Evolutionary conservation across 2,113 vertebrate species (phyloP).

Genomic region (Catharus fuscescens): DNA sequence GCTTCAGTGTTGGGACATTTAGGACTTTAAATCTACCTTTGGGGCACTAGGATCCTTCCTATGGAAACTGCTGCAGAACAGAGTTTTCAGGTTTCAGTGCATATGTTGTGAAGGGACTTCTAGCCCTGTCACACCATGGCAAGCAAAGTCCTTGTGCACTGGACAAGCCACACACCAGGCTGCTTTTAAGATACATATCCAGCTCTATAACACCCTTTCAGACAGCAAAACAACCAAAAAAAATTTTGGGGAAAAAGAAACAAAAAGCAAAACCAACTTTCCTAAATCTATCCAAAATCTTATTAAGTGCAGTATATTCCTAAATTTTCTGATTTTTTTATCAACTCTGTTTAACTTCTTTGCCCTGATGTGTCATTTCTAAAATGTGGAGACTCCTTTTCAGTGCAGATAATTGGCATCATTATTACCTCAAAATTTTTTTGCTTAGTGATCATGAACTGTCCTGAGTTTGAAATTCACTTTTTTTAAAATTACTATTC

Average conservation of each 20-base stretch:
- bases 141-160: background rate
- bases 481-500: background rate
- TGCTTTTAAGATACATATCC: background rate
- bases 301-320: background rate
- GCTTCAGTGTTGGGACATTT: background rate
- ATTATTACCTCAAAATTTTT: background rate
- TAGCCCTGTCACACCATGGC: background rate
- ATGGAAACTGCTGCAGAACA: background rate
- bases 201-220: background rate
- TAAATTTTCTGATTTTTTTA: background rate
- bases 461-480: background rate
- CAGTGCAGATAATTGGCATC: background rate
- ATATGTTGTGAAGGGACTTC: background rate
- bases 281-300: background rate
- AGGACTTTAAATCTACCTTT: background rate
- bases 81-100: background rate
- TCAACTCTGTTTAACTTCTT: background rate
- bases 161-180: background rate
- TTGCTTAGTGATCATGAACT: background rate
- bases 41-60: too few species aligned
- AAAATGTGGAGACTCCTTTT: background rate
- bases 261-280: background rate
- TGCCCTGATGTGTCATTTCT: background rate
- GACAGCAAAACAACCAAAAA: background rate
- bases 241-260: background rate